A percentile compares a stretch with the other conserved stretches of the same genome.
These are phyloP conservation scores for Edolisoma coerulescens DNA, from an alignment of 2,113 vertebrate genomes.

Conservation along the genomic window DNA sequence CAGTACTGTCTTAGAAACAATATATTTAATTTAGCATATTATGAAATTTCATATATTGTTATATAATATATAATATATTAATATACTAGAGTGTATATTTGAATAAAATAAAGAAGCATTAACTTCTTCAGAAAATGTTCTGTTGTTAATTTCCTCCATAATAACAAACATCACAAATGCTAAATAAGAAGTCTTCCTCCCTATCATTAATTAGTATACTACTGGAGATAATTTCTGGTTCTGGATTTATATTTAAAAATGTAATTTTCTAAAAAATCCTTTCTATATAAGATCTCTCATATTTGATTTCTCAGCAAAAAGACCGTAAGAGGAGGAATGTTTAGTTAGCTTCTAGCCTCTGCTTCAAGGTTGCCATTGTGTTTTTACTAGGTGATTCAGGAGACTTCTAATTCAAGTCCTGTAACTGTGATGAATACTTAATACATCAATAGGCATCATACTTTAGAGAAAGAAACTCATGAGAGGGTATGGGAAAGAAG, in stretches of 20 bases:
- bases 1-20: neutral
- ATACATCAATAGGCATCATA: neutral
- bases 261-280: neutral
- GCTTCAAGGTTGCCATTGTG: neutral
- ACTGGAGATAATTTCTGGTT: neutral
- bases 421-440: neutral
- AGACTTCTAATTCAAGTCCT: neutral
- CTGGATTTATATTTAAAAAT: neutral
- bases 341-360: neutral
- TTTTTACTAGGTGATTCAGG: neutral
- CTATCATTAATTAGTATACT: neutral
- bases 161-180: neutral
- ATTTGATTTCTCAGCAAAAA: neutral
- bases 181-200: neutral
- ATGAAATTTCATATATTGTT: neutral
- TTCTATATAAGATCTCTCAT: neutral
- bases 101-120: neutral
- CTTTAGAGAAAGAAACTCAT: neutral
- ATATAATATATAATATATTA: too few species aligned
- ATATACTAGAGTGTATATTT: neutral
- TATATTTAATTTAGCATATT: neutral
- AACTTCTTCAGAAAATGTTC: neutral
- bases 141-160: neutral
- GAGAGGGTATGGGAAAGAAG: neutral
- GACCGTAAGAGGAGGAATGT: neutral